These are phyloP conservation scores for Zelostemma sp. DNA, from an alignment of 1,140 invertebrate genomes.

Conservation along the genomic window DNA sequence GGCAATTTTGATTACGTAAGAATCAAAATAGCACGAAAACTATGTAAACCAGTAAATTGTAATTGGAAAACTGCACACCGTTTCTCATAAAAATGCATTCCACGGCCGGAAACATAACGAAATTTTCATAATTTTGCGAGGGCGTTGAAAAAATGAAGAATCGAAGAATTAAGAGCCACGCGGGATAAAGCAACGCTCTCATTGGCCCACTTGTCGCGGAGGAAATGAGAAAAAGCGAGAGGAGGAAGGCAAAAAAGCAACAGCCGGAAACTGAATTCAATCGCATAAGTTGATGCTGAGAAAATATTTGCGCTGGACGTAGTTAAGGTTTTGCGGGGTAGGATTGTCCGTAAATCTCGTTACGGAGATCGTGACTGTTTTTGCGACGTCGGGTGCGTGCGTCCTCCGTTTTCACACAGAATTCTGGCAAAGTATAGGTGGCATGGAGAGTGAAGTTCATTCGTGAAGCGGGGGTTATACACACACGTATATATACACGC, in stretches of 20 bases:
- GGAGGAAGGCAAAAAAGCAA: no score
- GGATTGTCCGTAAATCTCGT: neutral
- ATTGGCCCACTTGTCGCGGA: no score
- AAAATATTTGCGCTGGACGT: neutral
- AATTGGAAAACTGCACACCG: no score
- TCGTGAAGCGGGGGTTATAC: neutral
- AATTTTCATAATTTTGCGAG: neutral
- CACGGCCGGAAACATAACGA: neutral
- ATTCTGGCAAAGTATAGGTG: neutral
- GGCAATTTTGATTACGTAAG: no score
- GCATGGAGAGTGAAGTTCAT: neutral
- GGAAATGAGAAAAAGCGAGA: no score
- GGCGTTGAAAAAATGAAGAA: neutral
- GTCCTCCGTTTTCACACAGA: neutral
- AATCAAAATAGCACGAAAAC: no score
- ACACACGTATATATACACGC: neutral
- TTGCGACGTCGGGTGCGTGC: neutral
- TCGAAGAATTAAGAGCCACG: neutral
- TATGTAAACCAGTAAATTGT: no score
- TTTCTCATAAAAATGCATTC: neutral
- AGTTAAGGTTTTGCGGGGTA: neutral
- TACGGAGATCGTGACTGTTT: constrained; percentile 5
- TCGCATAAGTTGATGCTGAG: no score
- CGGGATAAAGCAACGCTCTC: no score
- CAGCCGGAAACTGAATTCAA: no score